Base-by-base conservation (phyloP, 2,113 vertebrate species). In the Festucalex cinctus region DNA sequence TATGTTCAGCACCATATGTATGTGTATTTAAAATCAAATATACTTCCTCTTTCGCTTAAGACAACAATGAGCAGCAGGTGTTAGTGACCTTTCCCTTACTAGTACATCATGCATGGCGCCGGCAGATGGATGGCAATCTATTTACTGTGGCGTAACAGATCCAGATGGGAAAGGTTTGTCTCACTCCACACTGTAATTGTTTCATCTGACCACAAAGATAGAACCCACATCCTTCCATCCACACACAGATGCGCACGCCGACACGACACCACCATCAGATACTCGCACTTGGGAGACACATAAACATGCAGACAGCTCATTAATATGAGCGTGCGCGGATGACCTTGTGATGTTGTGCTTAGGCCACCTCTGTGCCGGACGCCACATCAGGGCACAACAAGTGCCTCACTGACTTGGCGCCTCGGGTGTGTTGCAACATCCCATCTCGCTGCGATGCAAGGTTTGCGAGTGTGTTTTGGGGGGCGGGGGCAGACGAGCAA, bases 331-430 rank as follows among this genome's bases (percentile, higher is more conserved):
- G 69, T 66, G 53, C 5, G 64, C 19, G 76, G 68, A 71, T 89
- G 86, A 91, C 90, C 90, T 91, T 91, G 89, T 86, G 82, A 73
- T 7, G 78, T 68, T 62, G 49, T 19, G 77, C 80, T 76, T 76
- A n/a, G 85, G 84, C 89, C 82, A 83, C 83, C 80, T 64, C 76
- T 65, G 60, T 64, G 44, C 19, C 66, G 74, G 76, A 57, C 12
- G 78, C 46, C 72, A 70, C 17, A 71, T 37, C 32, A 69, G 78
- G 78, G 77, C 83, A 88, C 87, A 89, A 90, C 88, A 90, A 90
- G 89, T 89, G 89, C 37, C 74, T 81, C 69, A 65, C 73, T 48
- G 66, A 79, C 68, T 67, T 77, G 65, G 70, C 61, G 68, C 81
- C 66, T 77, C 80, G 68, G 74, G 54, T 83, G 73, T 64, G 72